phyloP scores from a whole-genome alignment of 2,113 vertebrate genomes.

The Rallus limicola region DNA sequence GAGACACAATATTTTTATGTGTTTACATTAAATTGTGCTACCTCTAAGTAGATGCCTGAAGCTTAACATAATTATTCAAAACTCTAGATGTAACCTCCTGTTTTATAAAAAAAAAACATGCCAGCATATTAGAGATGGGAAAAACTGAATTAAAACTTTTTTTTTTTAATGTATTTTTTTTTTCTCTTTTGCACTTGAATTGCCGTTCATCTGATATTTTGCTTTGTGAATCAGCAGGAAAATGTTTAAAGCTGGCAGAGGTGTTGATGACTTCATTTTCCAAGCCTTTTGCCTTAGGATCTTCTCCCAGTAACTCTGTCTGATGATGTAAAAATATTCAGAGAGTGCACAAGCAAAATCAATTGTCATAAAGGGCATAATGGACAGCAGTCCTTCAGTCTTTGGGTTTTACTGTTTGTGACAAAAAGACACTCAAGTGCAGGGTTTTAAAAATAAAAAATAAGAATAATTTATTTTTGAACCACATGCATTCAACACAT shows the following conservation, averaged over 20 bases:
- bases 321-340: background rate
- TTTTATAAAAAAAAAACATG: background rate
- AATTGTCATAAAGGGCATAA: background rate
- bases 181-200: background rate
- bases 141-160: rapidly evolving
- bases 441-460: too few species aligned
- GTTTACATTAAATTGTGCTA: background rate
- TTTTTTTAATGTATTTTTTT: background rate
- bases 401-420: background rate
- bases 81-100: background rate
- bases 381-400: background rate
- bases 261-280: background rate
- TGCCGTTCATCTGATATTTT: background rate
- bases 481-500: too few species aligned
- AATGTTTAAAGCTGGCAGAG: background rate
- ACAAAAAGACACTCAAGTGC: too few species aligned
- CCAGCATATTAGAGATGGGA: background rate
- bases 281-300: background rate
- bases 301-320: rapidly evolving
- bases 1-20: background rate
- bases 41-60: background rate
- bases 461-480: too few species aligned
- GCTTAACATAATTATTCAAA: background rate
- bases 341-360: background rate
- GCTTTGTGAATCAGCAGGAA: background rate